Evolutionary conservation across 2,888 invertebrate species (phyloP), one percentile per base, ranked within the genome.

Genomic region (Strigamia maritima): DNA sequence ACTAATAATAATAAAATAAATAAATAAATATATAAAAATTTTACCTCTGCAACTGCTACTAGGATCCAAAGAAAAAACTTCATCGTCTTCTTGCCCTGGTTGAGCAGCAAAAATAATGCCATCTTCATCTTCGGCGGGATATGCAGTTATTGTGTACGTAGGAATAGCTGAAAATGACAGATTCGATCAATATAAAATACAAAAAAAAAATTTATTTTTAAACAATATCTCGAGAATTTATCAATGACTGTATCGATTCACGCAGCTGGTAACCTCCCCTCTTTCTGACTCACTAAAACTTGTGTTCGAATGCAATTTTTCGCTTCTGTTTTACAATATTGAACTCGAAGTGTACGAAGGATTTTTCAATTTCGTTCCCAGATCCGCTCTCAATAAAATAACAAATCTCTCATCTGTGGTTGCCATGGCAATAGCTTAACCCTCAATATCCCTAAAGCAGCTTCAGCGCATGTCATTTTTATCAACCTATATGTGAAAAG

Each of bases 71-170:
- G 77, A 26, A 28, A 77, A 28, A 26, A 28, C 22, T 77, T 28
- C 77, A 49, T 77, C 77, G n/a, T 77, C 77, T 19, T 38, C 38
- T 12, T 49, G 44, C 24, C 24, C 77, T 14, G 93, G 92, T 88
- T 93, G 92, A 81, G 94, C 95, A 83, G 94, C 94, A 86, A 95
- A 95, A 82, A 93, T 94, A 83, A 95, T 93, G 84, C 94, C 84
- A 19, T 83, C 94, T 82, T 91, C 91, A 82, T 87, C 89, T 81
- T 87, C 79, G 22, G 78, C 79, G 22, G 78, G 54, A 44, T 49
- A 76, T 26, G 75, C 75, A 75, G 22, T 40, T 35, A 75, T 31
- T 14, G 35, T 75, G 22, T 75, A 75, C 12, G 75, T 75, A 12
- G 75, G 75, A 0, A 40, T 75, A 31, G 40, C 75, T 75, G 24